phyloP scores from a whole-genome alignment of 2,113 vertebrate genomes.

The Sakesphorus luctuosus region DNA sequence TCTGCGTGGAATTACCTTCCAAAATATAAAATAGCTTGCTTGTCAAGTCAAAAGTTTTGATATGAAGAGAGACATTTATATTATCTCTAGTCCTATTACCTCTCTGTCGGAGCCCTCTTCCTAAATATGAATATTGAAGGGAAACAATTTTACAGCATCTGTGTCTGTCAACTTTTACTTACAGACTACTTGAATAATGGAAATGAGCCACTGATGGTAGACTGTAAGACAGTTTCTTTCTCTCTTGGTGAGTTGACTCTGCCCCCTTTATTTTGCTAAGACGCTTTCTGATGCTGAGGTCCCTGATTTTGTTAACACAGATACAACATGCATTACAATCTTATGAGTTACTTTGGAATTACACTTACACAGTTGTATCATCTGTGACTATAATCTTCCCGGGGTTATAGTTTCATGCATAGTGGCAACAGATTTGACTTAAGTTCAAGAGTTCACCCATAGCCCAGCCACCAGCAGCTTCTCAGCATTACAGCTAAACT shows the following conservation, averaged over 20 bases:
- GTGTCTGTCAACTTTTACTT: conserved; percentile 12
- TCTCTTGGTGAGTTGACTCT: not conserved
- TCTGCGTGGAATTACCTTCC: conserved; percentile 22
- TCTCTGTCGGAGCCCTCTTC: not conserved
- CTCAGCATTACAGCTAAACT: not conserved
- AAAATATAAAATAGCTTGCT: conserved; percentile 25
- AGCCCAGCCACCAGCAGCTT: not conserved
- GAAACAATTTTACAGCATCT: conserved; percentile 1
- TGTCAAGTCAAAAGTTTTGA: conserved; percentile 13
- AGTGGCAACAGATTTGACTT: not conserved
- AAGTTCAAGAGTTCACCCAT: not conserved
- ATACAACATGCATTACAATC: not conserved
- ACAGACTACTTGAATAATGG: not conserved
- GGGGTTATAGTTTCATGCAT: not conserved
- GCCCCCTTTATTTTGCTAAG: not conserved
- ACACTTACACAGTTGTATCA: not conserved
- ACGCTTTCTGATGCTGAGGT: not conserved
- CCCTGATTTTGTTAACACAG: not conserved
- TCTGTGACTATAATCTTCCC: not conserved
- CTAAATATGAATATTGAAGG: conserved; percentile 22
- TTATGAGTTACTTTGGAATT: not conserved
- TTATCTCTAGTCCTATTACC: not conserved
- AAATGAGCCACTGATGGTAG: not conserved
- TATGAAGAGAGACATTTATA: conserved; percentile 12
- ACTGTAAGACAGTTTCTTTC: not conserved